Base-by-base conservation (phyloP, 2,113 vertebrate genomes). In the Anthoscopus minutus region DNA sequence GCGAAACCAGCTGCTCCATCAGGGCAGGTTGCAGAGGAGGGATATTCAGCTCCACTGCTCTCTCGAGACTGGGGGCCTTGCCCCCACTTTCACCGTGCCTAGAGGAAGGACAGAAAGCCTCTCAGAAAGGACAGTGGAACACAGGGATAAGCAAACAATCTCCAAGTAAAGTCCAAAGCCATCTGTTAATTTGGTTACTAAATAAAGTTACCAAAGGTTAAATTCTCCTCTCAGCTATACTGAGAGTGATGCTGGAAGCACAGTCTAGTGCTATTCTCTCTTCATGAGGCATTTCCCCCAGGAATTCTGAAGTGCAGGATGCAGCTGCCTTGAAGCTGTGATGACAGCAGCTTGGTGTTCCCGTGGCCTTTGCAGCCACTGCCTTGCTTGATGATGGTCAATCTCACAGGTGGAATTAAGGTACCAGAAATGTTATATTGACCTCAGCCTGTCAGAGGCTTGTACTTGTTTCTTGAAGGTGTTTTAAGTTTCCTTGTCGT, bases 171-270 rank as follows among this genome's bases (percentile, higher is more conserved):
- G 64, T 84, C 64, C 70, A 69, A 80, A 92, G 45, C 61, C 60
- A 45, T 91, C 57, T 81, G 56, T 90, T 94, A 92, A 87, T 92
- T 84, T 54, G 71, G 37, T 72, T 42, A 42, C 84, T 93, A 89
- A 91, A 89, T 95, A 83, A 81, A 90, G 76, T 88, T 93, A 65
- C 57, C 58, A 86, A 83, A 92, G 80, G 92, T 92, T 90, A 86
- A 6, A 88, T 92, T 84, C 48, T 90, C 51, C 61, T 44, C 57
- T 87, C 51, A 24, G 82, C 77, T 73, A 9, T n/a, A 25, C 48
- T 22, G 51, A 84, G 65, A 91, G 51, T 7, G 33, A 88, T 62
- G 86, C 44, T 90, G 86, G 65, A 81, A 78, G 94, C 72, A 25
- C 54, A 50, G 40, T 47, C 61, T 20, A 79, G 66, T 3, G 5